These are phyloP conservation scores for Spodoptera frugiperda DNA, from an alignment of 1,140 invertebrate species.

Conservation along the genomic window DNA sequence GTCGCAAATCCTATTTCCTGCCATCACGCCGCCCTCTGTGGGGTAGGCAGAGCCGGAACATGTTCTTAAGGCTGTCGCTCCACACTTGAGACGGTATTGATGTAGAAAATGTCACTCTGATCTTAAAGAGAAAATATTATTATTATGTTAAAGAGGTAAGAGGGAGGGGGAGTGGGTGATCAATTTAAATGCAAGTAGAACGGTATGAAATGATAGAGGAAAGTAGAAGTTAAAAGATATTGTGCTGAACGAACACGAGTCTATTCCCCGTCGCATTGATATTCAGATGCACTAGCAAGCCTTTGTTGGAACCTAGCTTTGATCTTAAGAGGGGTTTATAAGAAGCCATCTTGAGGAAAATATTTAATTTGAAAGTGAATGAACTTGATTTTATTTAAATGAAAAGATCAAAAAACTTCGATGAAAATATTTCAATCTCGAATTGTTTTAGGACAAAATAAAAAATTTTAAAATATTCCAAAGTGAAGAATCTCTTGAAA, in stretches of 20 bases:
- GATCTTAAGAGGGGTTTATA: conserved; percentile 12
- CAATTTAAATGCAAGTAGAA: too few species aligned
- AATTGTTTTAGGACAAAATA: not conserved
- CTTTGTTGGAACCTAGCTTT: conserved; percentile 5
- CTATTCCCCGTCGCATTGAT: conserved; percentile 13
- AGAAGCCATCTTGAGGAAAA: not conserved
- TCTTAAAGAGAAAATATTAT: not conserved
- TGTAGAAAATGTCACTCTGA: not conserved
- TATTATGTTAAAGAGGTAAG: not conserved
- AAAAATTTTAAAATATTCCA: not conserved
- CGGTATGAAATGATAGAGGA: too few species aligned
- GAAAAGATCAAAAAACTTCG: too few species aligned
- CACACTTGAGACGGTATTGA: not conserved
- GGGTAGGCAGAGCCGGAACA: not conserved
- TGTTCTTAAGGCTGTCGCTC: not conserved
- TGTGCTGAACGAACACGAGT: not conserved
- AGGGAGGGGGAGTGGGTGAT: too few species aligned
- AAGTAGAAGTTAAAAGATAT: too few species aligned
- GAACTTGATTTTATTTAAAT: too few species aligned
- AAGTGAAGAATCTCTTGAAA: not conserved
- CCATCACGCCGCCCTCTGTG: conserved; percentile 6
- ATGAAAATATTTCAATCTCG: too few species aligned
- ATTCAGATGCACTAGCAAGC: conserved; percentile 4
- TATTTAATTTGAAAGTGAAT: too few species aligned
- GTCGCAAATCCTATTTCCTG: conserved; percentile 46